Evolutionary conservation across 2,888 invertebrate species (phyloP).

Genomic region (Conops quadrifasciatus): DNA sequence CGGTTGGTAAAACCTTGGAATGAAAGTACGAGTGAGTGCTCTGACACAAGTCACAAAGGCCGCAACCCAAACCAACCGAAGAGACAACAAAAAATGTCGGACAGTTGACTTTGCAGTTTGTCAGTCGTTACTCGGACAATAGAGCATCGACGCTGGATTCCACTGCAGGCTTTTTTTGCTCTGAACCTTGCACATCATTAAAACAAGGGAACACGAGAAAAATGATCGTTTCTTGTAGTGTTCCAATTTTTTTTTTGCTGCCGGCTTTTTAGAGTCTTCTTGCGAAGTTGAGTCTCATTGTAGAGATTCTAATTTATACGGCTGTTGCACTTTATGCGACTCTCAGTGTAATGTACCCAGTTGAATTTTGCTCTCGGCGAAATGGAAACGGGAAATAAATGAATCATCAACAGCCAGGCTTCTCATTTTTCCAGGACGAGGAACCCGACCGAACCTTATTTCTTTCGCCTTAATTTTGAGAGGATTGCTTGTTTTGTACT

Average conservation of each 20-base stretch:
- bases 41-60: conserved; percentile 49
- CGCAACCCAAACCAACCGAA: neutral
- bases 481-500: too few relatives aligned
- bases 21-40: conserved; percentile 47
- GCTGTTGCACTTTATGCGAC: conserved; percentile 24
- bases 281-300: neutral
- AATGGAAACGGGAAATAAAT: too few relatives aligned
- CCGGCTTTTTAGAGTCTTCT: neutral
- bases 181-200: conserved; percentile 25
- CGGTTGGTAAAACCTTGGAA: conserved; percentile 28
- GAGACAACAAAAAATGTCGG: conserved; percentile 15
- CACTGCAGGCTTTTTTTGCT: neutral
- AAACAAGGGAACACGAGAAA: neutral
- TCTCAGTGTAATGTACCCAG: too few relatives aligned
- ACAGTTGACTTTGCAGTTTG: conserved; percentile 27
- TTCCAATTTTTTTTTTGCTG: neutral
- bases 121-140: conserved; percentile 19
- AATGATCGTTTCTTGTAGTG: too few relatives aligned
- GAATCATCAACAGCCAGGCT: too few relatives aligned
- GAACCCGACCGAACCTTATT: too few relatives aligned
- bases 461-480: too few relatives aligned
- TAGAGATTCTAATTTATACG: conserved; percentile 20
- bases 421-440: too few relatives aligned
- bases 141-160: neutral
- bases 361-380: too few relatives aligned